These are phyloP conservation scores for Trissonchulus sp. DNA, from an alignment of 2,888 invertebrate genomes.

Conservation along the genomic window DNA sequence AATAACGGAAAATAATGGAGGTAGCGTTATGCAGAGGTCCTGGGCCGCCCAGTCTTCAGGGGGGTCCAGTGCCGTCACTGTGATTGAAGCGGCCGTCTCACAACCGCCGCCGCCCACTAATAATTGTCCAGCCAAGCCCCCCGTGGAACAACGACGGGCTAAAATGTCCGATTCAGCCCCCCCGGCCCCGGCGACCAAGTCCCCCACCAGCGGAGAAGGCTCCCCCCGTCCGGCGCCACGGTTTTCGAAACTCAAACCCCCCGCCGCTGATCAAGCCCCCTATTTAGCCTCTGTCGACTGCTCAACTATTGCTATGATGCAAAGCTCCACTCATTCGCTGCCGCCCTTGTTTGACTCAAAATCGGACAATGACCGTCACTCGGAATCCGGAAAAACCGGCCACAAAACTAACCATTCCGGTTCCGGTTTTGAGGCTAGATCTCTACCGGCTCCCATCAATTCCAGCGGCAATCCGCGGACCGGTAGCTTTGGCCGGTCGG, in stretches of 20 bases:
- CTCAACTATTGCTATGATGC: no score
- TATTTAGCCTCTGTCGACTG: no score
- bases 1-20: no score
- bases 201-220: background rate
- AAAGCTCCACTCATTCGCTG: background rate
- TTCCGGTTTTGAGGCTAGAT: no score
- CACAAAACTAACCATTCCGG: background rate
- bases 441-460: background rate
- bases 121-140: no score
- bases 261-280: no score
- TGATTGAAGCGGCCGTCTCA: background rate
- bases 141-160: background rate
- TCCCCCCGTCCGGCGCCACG: background rate
- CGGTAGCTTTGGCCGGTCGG: no score
- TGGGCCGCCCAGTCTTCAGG: background rate
- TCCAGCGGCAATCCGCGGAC: no score
- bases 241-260: background rate
- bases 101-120: background rate
- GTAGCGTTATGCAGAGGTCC: background rate
- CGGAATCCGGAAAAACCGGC: no score
- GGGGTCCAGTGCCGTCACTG: background rate
- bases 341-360: no score
- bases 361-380: no score
- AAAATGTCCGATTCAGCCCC: background rate
- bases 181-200: background rate